These are phyloP conservation scores for Pleuronectes platessa DNA, from an alignment of 2,113 vertebrate genomes.

Conservation along the genomic window DNA sequence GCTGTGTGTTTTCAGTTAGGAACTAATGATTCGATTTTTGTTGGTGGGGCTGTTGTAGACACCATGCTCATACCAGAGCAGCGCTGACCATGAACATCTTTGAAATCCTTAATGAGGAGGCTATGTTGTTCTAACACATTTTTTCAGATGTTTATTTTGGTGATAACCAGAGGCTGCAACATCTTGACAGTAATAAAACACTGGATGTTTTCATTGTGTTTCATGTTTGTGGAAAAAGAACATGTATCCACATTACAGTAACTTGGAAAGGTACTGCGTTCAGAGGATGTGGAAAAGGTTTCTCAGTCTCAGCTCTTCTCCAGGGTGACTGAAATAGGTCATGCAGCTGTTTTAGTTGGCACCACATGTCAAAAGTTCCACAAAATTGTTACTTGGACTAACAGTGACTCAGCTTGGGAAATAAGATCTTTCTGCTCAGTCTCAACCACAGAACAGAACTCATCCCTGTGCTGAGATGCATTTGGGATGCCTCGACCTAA, in stretches of 20 bases:
- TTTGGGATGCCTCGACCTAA: conserved; percentile 38
- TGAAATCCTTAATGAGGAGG: not conserved
- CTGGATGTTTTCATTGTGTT: not conserved
- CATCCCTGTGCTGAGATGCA: conserved; percentile 38
- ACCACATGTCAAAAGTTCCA: conserved; percentile 26
- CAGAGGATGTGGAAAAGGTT: not conserved
- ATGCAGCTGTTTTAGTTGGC: conserved; percentile 32
- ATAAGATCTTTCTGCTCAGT: not conserved
- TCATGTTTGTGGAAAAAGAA: not conserved
- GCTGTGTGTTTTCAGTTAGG: conserved; percentile 36
- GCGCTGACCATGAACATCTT: not conserved
- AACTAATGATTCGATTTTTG: conserved; percentile 21
- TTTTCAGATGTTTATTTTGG: not conserved
- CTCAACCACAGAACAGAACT: conserved; percentile 12
- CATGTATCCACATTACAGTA: conserved; percentile 3
- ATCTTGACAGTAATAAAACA: conserved; percentile 11
- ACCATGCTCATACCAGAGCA: not conserved
- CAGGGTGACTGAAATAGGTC: conserved; percentile 32
- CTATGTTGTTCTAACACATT: not conserved
- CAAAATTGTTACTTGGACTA: conserved; percentile 23
- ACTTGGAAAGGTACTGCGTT: conserved; percentile 5
- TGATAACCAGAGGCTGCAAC: conserved; percentile 9
- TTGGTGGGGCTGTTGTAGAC: conserved; percentile 13
- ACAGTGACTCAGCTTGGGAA: conserved; percentile 30
- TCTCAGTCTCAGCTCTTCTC: conserved; percentile 5